These are phyloP conservation scores for Sebastes paucispinis DNA, from an alignment of 2,797 vertebrate species.

Conservation along the genomic window DNA sequence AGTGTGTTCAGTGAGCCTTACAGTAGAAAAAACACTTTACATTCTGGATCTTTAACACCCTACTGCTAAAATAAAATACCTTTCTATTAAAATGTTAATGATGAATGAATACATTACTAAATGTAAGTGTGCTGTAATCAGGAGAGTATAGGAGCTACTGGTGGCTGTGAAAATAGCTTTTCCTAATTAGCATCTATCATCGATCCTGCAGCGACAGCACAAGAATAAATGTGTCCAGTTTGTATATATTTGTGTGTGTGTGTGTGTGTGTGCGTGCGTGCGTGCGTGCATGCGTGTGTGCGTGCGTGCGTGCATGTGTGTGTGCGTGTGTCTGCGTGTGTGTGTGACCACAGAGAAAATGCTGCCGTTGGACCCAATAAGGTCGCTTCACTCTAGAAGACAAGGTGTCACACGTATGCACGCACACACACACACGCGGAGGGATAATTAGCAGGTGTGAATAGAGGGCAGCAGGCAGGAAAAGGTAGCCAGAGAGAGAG, in stretches of 20 bases:
- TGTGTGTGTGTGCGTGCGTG: not conserved
- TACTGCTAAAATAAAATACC: not conserved
- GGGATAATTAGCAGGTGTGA: slow-evolving; percentile 73
- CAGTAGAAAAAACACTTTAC: not conserved
- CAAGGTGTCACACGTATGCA: slow-evolving; percentile 40
- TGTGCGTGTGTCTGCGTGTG: not conserved
- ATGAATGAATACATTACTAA: not conserved
- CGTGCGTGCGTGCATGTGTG: not conserved
- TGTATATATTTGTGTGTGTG: not conserved
- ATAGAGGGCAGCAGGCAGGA: slow-evolving; percentile 53
- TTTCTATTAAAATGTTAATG: not conserved
- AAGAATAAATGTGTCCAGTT: slow-evolving; percentile 11
- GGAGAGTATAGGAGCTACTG: not conserved
- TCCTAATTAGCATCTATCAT: slow-evolving; percentile 57
- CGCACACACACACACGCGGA: not conserved
- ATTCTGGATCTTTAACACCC: not conserved
- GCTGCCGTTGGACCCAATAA: slow-evolving; percentile 42
- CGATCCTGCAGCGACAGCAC: slow-evolving; percentile 28
- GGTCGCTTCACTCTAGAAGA: slow-evolving; percentile 40
- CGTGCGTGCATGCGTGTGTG: too few species aligned
- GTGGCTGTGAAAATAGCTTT: slow-evolving; percentile 38
- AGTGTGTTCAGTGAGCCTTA: not conserved
- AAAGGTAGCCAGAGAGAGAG: slow-evolving; percentile 14
- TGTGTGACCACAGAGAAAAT: slow-evolving; percentile 9
- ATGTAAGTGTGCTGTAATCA: not conserved